Evolutionary conservation across 2,888 invertebrate species (phyloP).

Genomic region (Trissoscelio sp.): DNA sequence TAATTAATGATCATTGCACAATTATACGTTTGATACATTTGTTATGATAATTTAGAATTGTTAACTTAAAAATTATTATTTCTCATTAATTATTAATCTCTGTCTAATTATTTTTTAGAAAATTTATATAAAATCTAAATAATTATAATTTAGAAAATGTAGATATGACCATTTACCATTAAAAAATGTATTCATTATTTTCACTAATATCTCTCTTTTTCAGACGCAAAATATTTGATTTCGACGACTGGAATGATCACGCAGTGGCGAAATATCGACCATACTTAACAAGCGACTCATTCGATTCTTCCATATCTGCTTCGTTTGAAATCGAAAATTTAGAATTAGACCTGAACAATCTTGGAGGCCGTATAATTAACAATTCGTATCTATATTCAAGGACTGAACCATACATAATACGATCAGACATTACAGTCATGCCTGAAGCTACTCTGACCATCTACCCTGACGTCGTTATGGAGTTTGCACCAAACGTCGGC

Average conservation of each 20-base stretch:
- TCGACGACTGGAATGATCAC: slow-evolving; percentile 99
- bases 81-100: too few relatives aligned
- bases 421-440: slow-evolving; percentile 98
- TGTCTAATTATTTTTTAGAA: too few relatives aligned
- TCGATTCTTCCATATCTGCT: slow-evolving; percentile 90
- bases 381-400: slow-evolving; percentile 88
- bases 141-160: too few relatives aligned
- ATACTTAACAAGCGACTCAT: slow-evolving; percentile 90
- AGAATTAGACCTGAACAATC: slow-evolving; percentile 86
- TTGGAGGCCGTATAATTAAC: slow-evolving; percentile 91
- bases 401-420: slow-evolving; percentile 90
- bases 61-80: too few relatives aligned
- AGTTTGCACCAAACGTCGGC: slow-evolving; percentile 98
- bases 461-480: slow-evolving; percentile 94
- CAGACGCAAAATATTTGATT: slow-evolving; percentile 94
- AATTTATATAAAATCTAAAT: too few relatives aligned
- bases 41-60: too few relatives aligned
- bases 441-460: slow-evolving; percentile 94
- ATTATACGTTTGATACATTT: too few relatives aligned
- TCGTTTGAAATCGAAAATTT: slow-evolving; percentile 85
- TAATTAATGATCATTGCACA: too few relatives aligned
- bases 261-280: slow-evolving; percentile 96
- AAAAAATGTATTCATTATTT: too few relatives aligned
- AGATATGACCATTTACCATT: slow-evolving; percentile 5
- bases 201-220: too few relatives aligned